These are phyloP conservation scores for Noctuana brunneofusca DNA, from an alignment of 2,888 invertebrate species.

Conservation along the genomic window DNA sequence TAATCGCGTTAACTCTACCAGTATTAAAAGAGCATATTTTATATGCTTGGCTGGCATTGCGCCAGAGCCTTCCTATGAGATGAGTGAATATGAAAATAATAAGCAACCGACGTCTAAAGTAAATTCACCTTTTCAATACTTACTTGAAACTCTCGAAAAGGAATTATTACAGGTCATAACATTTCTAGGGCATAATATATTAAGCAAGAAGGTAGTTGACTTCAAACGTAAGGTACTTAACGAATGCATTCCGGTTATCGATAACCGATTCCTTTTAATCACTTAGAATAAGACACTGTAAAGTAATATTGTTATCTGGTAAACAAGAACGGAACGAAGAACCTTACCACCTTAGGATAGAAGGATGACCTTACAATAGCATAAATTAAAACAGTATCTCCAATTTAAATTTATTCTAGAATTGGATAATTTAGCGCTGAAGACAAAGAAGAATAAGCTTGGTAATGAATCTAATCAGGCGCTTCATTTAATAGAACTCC, in stretches of 20 bases:
- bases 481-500: conserved; percentile 15
- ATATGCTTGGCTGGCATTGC: conserved; percentile 48
- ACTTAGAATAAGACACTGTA: too few species aligned
- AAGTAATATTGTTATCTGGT: too few species aligned
- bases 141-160: neutral
- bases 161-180: conserved; percentile 4
- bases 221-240: neutral
- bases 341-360: too few species aligned
- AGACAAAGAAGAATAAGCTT: conserved; percentile 7
- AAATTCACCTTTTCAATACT: conserved; percentile 16
- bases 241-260: neutral
- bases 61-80: conserved; percentile 49
- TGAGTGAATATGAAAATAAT: conserved; percentile 45
- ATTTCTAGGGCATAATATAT: neutral
- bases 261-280: too few species aligned
- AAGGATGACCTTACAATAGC: neutral
- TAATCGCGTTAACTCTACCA: conserved; percentile 56
- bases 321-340: too few species aligned
- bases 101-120: conserved; percentile 19
- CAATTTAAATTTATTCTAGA: conserved; percentile 1
- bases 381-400: neutral
- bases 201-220: neutral
- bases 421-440: conserved; percentile 6
- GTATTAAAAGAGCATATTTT: conserved; percentile 60
- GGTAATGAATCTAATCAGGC: conserved; percentile 6